These are phyloP conservation scores for Idaea aversata DNA, from an alignment of 2,888 invertebrate species.

Conservation along the genomic window DNA sequence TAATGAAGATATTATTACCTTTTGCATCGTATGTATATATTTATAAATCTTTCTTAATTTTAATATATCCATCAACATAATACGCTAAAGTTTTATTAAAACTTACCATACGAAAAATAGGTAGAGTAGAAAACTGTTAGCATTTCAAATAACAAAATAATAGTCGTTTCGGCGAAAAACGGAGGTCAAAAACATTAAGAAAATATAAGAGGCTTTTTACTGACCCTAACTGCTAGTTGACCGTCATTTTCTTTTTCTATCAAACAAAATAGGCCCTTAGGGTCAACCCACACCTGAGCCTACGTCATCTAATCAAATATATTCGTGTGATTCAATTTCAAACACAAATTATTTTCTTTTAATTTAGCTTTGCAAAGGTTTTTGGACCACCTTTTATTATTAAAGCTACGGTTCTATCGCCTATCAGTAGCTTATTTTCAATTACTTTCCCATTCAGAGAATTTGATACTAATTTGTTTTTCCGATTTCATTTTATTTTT, in stretches of 20 bases:
- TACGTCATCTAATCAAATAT: slow-evolving; percentile 17
- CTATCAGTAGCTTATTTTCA: background rate
- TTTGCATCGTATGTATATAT: no score
- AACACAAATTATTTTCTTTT: background rate
- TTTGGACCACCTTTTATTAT: background rate
- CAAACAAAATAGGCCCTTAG: slow-evolving; percentile 55
- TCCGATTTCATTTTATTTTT: no score
- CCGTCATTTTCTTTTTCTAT: slow-evolving; percentile 69
- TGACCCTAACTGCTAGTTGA: slow-evolving; percentile 50
- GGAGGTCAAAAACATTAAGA: background rate
- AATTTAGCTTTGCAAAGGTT: background rate
- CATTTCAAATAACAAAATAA: background rate
- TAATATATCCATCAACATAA: no score
- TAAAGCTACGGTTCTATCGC: background rate
- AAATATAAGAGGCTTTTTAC: slow-evolving; percentile 1
- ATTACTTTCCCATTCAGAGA: background rate
- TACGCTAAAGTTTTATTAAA: no score
- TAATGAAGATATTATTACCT: no score
- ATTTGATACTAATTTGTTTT: background rate
- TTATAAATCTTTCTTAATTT: no score
- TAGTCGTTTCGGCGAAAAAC: background rate
- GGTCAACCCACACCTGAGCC: slow-evolving; percentile 57
- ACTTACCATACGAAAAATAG: background rate
- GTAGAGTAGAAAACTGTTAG: background rate
- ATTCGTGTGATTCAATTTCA: background rate